Evolutionary conservation across 2,797 vertebrate species (phyloP).

Genomic region (Dermochelys coriacea): DNA sequence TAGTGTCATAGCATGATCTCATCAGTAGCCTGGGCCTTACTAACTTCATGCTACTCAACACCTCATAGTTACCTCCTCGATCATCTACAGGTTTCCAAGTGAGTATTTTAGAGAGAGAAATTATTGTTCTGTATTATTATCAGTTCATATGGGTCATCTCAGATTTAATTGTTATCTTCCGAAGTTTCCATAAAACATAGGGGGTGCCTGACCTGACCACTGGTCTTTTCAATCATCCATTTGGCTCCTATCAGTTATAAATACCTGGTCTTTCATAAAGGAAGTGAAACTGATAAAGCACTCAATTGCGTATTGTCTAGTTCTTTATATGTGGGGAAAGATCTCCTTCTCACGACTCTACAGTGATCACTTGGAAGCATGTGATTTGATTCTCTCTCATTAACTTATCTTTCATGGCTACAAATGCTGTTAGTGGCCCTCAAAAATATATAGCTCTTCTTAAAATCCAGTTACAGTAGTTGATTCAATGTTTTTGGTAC

Average conservation of each 20-base stretch:
- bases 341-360: background rate
- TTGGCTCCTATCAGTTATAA: background rate
- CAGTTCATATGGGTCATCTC: background rate
- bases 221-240: background rate
- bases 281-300: background rate
- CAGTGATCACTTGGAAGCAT: background rate
- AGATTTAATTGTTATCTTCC: background rate
- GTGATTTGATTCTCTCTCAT: background rate
- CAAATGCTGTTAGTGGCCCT: background rate
- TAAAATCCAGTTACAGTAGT: background rate
- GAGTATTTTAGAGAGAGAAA: background rate
- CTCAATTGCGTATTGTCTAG: background rate
- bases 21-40: rapidly evolving
- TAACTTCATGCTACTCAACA: background rate
- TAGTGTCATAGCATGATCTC: rapidly evolving
- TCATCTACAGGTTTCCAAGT: rapidly evolving
- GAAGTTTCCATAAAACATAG: background rate
- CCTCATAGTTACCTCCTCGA: rapidly evolving
- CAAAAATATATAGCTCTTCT: background rate
- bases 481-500: background rate
- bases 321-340: background rate
- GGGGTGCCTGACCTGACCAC: rapidly evolving
- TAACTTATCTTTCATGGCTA: background rate
- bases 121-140: background rate
- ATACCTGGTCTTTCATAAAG: background rate